Evolutionary conservation across 2,888 invertebrate genomes (phyloP).

Genomic region (Drosophila bunnanda): DNA sequence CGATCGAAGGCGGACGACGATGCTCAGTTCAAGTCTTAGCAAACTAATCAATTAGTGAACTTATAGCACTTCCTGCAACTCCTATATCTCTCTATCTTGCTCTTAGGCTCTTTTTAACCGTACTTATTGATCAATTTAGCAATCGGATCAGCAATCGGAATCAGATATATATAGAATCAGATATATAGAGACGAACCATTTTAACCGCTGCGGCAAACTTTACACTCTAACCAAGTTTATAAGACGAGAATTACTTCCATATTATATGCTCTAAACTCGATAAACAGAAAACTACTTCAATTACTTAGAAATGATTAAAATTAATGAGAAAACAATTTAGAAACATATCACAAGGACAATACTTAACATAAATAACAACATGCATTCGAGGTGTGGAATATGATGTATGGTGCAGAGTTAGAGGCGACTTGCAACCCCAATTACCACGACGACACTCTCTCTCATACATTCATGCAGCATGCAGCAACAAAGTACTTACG

Average conservation of each 20-base stretch:
- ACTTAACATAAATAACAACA: conserved; percentile 80
- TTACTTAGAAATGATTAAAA: conserved; percentile 79
- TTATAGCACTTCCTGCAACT: conserved; percentile 75
- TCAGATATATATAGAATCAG: conserved; percentile 57
- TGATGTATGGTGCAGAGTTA: conserved; percentile 34
- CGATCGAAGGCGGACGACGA: conserved; percentile 4
- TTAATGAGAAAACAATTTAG: conserved; percentile 79
- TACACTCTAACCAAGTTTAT: conserved; percentile 72
- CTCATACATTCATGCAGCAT: conserved; percentile 32
- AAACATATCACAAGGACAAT: conserved; percentile 85
- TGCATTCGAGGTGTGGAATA: conserved; percentile 36
- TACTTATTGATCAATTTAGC: conserved; percentile 39
- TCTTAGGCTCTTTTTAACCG: conserved; percentile 69
- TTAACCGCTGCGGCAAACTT: conserved; percentile 60
- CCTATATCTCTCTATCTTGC: conserved; percentile 66
- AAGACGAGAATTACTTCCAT: conserved; percentile 75
- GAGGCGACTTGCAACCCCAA: conserved; percentile 39
- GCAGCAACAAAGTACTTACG: conserved; percentile 63
- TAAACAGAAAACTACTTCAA: conserved; percentile 78
- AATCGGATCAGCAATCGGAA: conserved; percentile 43
- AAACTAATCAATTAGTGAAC: conserved; percentile 74
- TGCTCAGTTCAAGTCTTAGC: conserved; percentile 76
- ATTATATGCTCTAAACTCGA: conserved; percentile 71
- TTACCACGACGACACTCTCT: conserved; percentile 44
- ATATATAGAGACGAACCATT: conserved; percentile 48